phyloP scores from a whole-genome alignment of 1,140 invertebrate genomes.

The Drosophila persimilis region DNA sequence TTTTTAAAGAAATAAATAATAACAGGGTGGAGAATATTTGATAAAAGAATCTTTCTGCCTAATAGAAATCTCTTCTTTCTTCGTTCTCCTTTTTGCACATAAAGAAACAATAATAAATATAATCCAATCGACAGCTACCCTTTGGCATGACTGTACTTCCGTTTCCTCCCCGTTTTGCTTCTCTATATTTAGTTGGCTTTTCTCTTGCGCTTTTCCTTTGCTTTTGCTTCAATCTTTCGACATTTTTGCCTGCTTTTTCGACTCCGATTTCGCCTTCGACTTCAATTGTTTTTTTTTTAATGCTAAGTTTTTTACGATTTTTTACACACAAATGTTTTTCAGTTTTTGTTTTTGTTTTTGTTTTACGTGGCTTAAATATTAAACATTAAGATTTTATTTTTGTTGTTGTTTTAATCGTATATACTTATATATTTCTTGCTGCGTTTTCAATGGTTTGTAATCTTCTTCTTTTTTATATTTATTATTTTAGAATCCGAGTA shows the following conservation, averaged over 20 bases:
- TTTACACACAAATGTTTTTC: conserved; percentile 71
- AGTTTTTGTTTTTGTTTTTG: conserved; percentile 27
- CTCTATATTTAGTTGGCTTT: conserved; percentile 65
- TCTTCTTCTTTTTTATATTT: conserved; percentile 43
- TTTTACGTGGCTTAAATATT: conserved; percentile 64
- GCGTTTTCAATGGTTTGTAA: conserved; percentile 44
- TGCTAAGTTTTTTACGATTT: conserved; percentile 71
- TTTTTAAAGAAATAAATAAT: conserved; percentile 72
- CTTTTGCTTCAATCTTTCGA: conserved; percentile 46
- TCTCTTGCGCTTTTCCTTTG: conserved; percentile 19
- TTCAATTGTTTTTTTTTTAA: conserved; percentile 50
- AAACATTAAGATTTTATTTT: conserved; percentile 71
- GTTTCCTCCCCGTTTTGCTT: conserved; percentile 51
- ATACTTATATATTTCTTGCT: conserved; percentile 62
- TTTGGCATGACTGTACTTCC: conserved; percentile 56
- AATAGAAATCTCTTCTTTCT: conserved; percentile 22
- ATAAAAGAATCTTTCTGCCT: conserved; percentile 35
- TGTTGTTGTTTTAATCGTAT: conserved; percentile 14
- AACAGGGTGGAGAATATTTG: conserved; percentile 58
- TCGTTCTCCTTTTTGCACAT: conserved; percentile 33
- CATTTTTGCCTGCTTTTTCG: conserved; percentile 40
- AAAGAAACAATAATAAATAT: conserved; percentile 49
- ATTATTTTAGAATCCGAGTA: conserved; percentile 68
- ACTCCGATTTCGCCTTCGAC: conserved; percentile 23
- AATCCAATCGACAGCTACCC: conserved; percentile 40